Evolutionary conservation across 2,113 vertebrate genomes (phyloP).

Genomic region (Felis catus): DNA sequence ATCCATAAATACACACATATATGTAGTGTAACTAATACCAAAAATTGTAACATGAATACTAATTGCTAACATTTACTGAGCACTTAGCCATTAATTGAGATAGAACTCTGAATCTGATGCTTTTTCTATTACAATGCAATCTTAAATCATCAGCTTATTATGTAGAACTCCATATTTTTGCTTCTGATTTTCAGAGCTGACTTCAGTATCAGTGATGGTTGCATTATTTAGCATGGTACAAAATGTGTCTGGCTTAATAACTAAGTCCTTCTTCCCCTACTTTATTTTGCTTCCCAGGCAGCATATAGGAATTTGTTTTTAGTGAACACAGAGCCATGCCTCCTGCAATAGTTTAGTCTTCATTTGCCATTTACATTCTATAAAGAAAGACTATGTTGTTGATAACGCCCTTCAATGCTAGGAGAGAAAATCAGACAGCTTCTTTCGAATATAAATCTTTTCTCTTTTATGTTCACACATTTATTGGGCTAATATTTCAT

Average conservation of each 20-base stretch:
- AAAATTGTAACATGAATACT: not conserved
- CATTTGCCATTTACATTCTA: not conserved
- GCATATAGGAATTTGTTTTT: not conserved
- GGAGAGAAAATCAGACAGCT: not conserved
- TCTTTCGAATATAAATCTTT: not conserved
- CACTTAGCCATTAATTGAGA: not conserved
- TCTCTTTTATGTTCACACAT: not conserved
- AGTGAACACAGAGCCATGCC: not conserved
- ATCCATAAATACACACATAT: not conserved
- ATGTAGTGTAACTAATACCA: not conserved
- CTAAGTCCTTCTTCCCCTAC: not conserved
- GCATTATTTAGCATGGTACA: not conserved
- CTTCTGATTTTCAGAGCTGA: not conserved
- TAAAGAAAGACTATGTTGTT: not conserved
- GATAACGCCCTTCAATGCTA: not conserved
- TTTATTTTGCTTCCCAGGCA: not conserved
- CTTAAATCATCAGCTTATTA: not conserved
- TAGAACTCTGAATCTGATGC: not conserved
- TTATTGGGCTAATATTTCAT: not conserved
- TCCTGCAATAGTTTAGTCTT: not conserved
- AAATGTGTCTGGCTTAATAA: not conserved
- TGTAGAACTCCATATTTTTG: not conserved
- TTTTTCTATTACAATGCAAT: not conserved
- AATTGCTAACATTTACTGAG: not conserved
- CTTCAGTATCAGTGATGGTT: not conserved